Conservation (phyloP, 2,888 invertebrate genomes). For the Amphipyra tragopoginis region DNA sequence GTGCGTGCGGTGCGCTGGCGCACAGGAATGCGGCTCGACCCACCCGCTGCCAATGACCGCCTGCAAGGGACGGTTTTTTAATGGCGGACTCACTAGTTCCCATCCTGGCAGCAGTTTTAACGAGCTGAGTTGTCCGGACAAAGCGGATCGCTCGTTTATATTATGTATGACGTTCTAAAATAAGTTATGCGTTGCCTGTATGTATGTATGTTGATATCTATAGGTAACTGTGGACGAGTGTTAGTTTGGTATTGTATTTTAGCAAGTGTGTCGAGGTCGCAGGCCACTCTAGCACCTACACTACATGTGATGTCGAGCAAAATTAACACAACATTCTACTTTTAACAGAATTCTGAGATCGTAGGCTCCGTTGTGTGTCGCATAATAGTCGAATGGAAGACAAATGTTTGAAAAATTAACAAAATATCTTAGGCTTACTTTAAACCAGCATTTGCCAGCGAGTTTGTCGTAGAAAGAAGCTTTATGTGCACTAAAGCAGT, state of each 20-base stretch:
- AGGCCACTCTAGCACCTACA: conserved; percentile 67
- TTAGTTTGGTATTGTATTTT: conserved; percentile 60
- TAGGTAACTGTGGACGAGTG: conserved; percentile 28
- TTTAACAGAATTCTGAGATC: conserved; percentile 7
- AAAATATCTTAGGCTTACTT: no score
- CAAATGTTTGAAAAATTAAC: no score
- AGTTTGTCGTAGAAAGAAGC: no score
- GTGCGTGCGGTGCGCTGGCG: conserved; percentile 82
- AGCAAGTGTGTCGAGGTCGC: conserved; percentile 75
- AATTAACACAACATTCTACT: conserved; percentile 48
- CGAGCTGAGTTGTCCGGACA: conserved; percentile 72
- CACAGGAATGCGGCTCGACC: conserved; percentile 88
- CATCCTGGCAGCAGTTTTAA: conserved; percentile 81
- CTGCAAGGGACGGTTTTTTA: conserved; percentile 86
- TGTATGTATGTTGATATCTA: conserved; percentile 23
- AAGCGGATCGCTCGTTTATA: conserved; percentile 64
- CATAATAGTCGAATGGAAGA: no score
- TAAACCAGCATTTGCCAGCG: no score
- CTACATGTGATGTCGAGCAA: conserved; percentile 48
- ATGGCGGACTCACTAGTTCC: conserved; percentile 78
- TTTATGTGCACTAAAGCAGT: no score
- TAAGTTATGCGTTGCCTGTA: conserved; percentile 41
- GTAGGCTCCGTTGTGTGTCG: background rate
- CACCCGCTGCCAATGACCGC: conserved; percentile 89
- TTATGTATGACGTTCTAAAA: conserved; percentile 47